Conservation (phyloP, 2,113 vertebrate species). For the Bombycilla garrulus region DNA sequence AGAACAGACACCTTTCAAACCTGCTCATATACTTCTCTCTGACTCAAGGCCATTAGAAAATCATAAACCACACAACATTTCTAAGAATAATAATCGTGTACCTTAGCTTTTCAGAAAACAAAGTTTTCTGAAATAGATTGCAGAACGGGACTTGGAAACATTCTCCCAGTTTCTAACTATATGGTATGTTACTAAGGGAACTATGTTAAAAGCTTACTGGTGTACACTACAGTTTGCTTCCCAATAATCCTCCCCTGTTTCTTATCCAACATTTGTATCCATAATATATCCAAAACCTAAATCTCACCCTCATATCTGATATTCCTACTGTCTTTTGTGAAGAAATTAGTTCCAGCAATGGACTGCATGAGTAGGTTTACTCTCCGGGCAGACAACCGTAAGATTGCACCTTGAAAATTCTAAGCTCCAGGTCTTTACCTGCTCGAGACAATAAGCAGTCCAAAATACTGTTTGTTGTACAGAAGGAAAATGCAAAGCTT, state of each 20-base stretch:
- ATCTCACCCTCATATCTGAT: not conserved
- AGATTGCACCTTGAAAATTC: not conserved
- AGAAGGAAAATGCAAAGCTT: not conserved
- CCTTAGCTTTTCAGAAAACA: not conserved
- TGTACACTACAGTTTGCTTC: not conserved
- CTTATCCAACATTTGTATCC: not conserved
- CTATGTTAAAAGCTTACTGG: not conserved
- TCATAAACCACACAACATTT: rapidly evolving
- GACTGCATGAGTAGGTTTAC: not conserved
- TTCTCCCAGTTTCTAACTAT: not conserved
- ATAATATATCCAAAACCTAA: not conserved
- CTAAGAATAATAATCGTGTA: not conserved
- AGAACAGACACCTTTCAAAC: not conserved
- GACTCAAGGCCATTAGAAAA: not conserved
- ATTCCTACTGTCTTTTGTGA: not conserved
- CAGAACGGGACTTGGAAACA: not conserved
- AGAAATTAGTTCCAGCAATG: not conserved
- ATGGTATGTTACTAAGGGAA: not conserved
- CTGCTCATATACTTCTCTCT: not conserved
- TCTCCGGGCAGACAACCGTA: not conserved
- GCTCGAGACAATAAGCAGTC: not conserved
- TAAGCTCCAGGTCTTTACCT: not conserved
- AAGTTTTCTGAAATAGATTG: not conserved
- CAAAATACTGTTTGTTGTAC: not conserved
- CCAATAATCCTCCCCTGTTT: not conserved